These are phyloP conservation scores for Chrosomus eos DNA, from an alignment of 2,797 vertebrate species.

Conservation along the genomic window DNA sequence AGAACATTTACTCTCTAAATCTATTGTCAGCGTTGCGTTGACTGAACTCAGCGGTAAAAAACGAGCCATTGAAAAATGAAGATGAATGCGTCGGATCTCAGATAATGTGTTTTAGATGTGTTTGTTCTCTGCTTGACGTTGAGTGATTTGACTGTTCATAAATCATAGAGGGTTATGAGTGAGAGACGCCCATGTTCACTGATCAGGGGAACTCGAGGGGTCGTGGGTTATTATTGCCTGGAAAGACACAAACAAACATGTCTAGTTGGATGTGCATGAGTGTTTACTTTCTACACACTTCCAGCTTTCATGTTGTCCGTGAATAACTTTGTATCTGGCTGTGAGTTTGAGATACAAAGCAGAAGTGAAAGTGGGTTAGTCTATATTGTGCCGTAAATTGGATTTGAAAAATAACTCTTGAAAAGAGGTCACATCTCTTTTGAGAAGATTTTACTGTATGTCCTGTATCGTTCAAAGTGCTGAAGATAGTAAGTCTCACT, in stretches of 20 bases:
- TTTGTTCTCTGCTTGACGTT: conserved; percentile 54
- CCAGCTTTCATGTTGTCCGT: not conserved
- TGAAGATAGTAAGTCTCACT: not conserved
- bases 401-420: conserved; percentile 21
- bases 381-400: conserved; percentile 9
- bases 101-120: conserved; percentile 54
- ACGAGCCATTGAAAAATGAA: conserved; percentile 37
- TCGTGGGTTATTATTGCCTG: not conserved
- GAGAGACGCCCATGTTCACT: conserved; percentile 3
- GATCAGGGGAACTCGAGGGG: not conserved
- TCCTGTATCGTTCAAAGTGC: not conserved
- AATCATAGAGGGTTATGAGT: conserved; percentile 36
- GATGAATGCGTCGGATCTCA: conserved; percentile 23
- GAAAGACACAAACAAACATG: not conserved
- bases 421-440: conserved; percentile 28
- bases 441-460: conserved; percentile 2
- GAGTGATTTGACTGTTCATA: conserved; percentile 43
- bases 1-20: not conserved
- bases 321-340: not conserved
- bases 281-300: not conserved
- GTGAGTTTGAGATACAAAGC: conserved; percentile 5
- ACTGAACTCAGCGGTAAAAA: conserved; percentile 10
- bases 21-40: conserved; percentile 4
- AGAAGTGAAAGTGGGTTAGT: conserved; percentile 36
- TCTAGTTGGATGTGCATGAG: not conserved